Evolutionary conservation across 1,140 invertebrate genomes (phyloP).

Genomic region (Centruroides vittatus): DNA sequence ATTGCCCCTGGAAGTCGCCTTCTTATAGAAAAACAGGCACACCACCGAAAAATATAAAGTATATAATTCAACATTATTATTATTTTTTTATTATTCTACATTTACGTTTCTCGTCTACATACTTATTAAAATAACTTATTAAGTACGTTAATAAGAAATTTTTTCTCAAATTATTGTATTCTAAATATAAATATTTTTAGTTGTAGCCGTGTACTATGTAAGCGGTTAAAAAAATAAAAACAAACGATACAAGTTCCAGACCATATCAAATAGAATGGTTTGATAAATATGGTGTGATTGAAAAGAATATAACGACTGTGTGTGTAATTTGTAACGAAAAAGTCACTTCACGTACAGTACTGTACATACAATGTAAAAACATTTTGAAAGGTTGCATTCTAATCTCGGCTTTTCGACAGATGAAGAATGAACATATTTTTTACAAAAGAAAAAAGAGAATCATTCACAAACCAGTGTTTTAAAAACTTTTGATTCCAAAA

Average conservation of each 20-base stretch:
- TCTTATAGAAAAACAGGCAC: too few species aligned
- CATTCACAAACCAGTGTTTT: too few species aligned
- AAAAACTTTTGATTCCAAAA: too few species aligned
- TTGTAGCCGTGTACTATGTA: neutral
- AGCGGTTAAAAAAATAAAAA: constrained; percentile 2
- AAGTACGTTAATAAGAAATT: too few species aligned
- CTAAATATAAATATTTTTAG: too few species aligned
- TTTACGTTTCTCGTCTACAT: too few species aligned
- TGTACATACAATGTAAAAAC: neutral
- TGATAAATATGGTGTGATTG: neutral
- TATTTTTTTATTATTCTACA: neutral
- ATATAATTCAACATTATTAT: neutral
- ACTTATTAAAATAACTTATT: too few species aligned
- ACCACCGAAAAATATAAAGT: too few species aligned
- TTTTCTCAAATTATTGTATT: too few species aligned
- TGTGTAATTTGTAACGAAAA: neutral
- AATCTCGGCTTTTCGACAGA: neutral
- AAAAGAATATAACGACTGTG: too few species aligned
- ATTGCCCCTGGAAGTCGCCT: too few species aligned
- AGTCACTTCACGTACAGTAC: neutral
- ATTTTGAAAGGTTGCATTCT: neutral
- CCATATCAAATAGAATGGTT: neutral
- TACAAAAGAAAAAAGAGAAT: too few species aligned
- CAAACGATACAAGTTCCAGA: constrained; percentile 3
- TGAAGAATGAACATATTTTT: neutral